A percentile compares a stretch with the other conserved stretches of the same genome.
Conservation (phyloP, 2,888 invertebrate genomes). For the Phortica magna region DNA sequence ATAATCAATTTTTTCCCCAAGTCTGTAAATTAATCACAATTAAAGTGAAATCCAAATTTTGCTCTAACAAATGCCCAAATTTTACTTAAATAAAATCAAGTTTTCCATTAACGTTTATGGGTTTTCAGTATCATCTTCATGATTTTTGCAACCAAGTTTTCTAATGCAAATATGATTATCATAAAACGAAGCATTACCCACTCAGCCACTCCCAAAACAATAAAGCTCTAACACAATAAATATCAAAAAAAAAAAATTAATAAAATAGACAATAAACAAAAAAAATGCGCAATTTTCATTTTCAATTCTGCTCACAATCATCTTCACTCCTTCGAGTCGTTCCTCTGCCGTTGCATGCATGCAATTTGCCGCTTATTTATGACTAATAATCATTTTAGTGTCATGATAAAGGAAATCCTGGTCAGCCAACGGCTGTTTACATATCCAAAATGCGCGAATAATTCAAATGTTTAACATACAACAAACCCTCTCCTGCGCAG, state of each 20-base stretch:
- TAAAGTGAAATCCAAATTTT: too few relatives aligned
- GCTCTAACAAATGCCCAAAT: too few relatives aligned
- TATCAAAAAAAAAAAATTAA: background rate
- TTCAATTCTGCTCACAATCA: background rate
- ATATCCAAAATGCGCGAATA: conserved; percentile 72
- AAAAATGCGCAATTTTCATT: too few relatives aligned
- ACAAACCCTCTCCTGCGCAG: background rate
- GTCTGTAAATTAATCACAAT: too few relatives aligned
- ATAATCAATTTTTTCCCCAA: too few relatives aligned
- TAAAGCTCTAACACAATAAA: background rate
- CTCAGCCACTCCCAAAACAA: background rate
- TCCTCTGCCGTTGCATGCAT: background rate
- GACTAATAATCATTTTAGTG: conserved; percentile 33
- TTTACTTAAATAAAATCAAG: too few relatives aligned
- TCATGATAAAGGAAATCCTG: conserved; percentile 58
- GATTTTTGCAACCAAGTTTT: background rate
- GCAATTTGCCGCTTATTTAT: conserved; percentile 31
- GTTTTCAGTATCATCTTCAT: too few relatives aligned
- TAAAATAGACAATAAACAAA: background rate
- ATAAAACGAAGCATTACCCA: background rate
- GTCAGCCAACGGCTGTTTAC: conserved; percentile 66
- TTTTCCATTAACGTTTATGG: too few relatives aligned
- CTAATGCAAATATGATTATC: background rate
- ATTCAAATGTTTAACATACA: conserved; percentile 52
- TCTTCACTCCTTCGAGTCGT: background rate